These are phyloP conservation scores for Coleophora deauratella DNA, from an alignment of 2,888 invertebrate species.

Conservation along the genomic window DNA sequence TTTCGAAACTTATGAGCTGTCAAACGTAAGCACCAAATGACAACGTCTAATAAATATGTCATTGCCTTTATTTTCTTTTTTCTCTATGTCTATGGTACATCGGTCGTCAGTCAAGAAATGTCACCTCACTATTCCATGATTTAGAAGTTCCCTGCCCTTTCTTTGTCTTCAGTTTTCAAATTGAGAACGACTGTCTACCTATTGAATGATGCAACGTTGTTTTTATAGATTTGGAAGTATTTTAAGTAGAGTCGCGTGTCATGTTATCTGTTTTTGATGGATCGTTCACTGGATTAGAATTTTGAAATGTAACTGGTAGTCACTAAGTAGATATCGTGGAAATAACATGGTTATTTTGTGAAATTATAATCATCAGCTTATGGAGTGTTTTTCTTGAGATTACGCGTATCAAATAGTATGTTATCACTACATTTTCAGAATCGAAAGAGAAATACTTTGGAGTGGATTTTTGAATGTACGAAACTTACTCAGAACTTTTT, in stretches of 20 bases:
- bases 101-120: slow-evolving; percentile 34
- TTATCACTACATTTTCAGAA: too few relatives aligned
- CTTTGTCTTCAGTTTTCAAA: slow-evolving; percentile 58
- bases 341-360: too few relatives aligned
- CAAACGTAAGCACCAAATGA: slow-evolving; percentile 54
- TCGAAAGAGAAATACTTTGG: too few relatives aligned
- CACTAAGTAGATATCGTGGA: too few relatives aligned
- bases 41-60: slow-evolving; percentile 68
- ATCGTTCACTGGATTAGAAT: too few relatives aligned
- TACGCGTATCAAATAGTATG: too few relatives aligned
- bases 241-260: slow-evolving; percentile 3
- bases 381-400: too few relatives aligned
- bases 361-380: too few relatives aligned
- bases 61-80: slow-evolving; percentile 45
- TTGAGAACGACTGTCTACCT: slow-evolving; percentile 21
- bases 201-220: slow-evolving; percentile 23
- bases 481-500: too few relatives aligned
- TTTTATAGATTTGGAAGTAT: slow-evolving; percentile 1
- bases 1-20: slow-evolving; percentile 61
- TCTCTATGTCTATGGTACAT: slow-evolving; percentile 19
- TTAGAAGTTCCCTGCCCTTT: slow-evolving; percentile 69
- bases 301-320: too few relatives aligned
- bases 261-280: neutral
- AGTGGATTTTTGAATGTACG: too few relatives aligned
- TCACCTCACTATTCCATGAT: slow-evolving; percentile 60